phyloP scores from a whole-genome alignment of 2,113 vertebrate species.

The Sinocyclocheilus maitianheensis region DNA sequence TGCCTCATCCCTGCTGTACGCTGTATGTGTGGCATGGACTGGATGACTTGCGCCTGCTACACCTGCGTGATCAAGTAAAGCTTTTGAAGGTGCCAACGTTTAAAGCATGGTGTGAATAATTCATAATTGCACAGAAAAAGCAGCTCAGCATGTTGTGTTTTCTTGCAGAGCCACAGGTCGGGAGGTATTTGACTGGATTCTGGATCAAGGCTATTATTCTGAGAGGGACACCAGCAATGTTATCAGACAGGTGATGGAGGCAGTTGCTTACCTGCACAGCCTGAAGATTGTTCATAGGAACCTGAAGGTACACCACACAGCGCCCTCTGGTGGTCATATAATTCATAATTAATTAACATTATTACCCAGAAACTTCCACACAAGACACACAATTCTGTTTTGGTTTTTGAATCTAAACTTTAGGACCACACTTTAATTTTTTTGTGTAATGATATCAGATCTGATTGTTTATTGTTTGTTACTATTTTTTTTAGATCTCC shows the following conservation, averaged over 20 bases:
- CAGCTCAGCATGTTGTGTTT: conserved; percentile 4
- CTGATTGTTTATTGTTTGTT: not conserved
- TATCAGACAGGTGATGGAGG: conserved; percentile 95
- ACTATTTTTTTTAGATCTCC: not conserved
- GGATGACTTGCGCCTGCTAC: not conserved
- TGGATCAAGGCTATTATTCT: conserved; percentile 98
- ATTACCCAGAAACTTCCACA: not conserved
- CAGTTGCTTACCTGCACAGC: conserved; percentile 95
- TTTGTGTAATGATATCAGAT: not conserved
- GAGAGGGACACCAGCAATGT: conserved; percentile 98
- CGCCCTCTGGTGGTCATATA: conserved; percentile 62
- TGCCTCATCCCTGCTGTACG: not conserved
- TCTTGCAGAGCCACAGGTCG: conserved; percentile 88
- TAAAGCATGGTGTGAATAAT: conserved; percentile 19
- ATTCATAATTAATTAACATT: not conserved
- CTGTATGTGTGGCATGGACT: not conserved
- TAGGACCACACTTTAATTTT: not conserved
- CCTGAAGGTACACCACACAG: conserved; percentile 82
- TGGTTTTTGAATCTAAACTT: not conserved
- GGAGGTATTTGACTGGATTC: conserved; percentile 98
- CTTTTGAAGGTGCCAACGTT: conserved; percentile 17
- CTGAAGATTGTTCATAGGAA: conserved; percentile 96
- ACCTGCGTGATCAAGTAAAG: conserved; percentile 10
- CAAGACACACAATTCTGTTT: not conserved
- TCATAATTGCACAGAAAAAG: not conserved